Conservation (phyloP, 2,797 vertebrate species). For the Siniperca undulata region DNA sequence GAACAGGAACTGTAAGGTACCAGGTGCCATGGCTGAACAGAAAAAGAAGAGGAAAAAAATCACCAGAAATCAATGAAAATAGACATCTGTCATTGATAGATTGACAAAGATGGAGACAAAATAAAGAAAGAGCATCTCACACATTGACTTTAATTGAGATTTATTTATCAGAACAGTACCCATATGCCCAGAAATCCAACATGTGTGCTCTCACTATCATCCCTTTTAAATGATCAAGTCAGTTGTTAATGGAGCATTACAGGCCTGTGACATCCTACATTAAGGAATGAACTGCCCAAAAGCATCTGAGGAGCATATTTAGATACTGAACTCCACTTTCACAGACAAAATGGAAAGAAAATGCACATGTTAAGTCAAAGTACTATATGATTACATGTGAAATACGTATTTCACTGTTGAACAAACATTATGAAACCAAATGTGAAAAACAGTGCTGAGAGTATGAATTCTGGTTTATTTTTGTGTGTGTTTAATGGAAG, state of each 20-base stretch:
- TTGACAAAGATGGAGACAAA: background rate
- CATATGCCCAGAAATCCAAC: conserved; percentile 18
- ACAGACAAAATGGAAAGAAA: background rate
- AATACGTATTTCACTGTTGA: background rate
- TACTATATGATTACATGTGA: background rate
- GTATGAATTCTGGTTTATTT: background rate
- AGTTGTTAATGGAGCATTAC: conserved; percentile 34
- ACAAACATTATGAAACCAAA: background rate
- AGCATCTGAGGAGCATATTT: background rate
- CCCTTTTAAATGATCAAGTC: conserved; percentile 22
- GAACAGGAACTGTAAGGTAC: background rate
- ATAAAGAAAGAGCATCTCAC: background rate
- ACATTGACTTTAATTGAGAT: background rate
- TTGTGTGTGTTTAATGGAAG: background rate
- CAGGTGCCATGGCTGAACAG: background rate
- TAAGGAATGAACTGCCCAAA: background rate
- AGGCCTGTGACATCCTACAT: conserved; percentile 13
- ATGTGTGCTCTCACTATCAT: conserved; percentile 5
- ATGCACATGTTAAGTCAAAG: background rate
- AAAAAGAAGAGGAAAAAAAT: background rate
- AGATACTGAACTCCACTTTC: background rate
- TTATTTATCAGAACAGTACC: background rate
- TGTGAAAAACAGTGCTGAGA: background rate
- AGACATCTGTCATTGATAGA: background rate
- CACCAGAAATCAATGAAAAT: background rate